Evolutionary conservation across 35 echinoderm and acorn worm species (phyloP).

Genomic region (Ophioderma brevispina): DNA sequence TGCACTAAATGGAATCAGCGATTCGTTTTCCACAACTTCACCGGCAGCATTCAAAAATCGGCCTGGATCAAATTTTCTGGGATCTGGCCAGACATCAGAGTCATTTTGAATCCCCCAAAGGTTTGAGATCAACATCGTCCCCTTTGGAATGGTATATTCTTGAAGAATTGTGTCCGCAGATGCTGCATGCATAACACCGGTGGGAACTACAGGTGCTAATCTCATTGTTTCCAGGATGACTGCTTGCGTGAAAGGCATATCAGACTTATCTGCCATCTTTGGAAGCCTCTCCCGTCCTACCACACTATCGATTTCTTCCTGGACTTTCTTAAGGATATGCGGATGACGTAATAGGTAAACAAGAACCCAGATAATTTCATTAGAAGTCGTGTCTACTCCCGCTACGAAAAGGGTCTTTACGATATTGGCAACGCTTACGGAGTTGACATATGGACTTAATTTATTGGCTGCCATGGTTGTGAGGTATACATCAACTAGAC

Average conservation of each 20-base stretch:
- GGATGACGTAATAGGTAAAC: constrained; percentile 56
- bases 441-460: background rate
- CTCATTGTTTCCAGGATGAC: constrained; percentile 43
- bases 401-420: background rate
- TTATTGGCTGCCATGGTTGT: background rate
- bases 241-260: constrained; percentile 63
- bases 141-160: constrained; percentile 54
- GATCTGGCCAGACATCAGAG: constrained; percentile 28
- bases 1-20: constrained; percentile 38
- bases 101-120: constrained; percentile 31
- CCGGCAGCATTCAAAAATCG: constrained; percentile 39
- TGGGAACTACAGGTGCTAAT: background rate
- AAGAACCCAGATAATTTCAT: constrained; percentile 31
- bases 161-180: constrained; percentile 15
- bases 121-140: constrained; percentile 33
- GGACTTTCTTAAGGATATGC: constrained; percentile 37
- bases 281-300: constrained; percentile 57
- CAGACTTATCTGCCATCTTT: constrained; percentile 34
- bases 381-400: background rate
- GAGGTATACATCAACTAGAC: background rate
- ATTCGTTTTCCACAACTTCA: background rate
- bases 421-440: background rate
- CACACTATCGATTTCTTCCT: constrained; percentile 59
- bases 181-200: constrained; percentile 41
- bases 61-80: constrained; percentile 46